Evolutionary conservation across 2,888 invertebrate species (phyloP).

Genomic region (Pelosia muscerda): DNA sequence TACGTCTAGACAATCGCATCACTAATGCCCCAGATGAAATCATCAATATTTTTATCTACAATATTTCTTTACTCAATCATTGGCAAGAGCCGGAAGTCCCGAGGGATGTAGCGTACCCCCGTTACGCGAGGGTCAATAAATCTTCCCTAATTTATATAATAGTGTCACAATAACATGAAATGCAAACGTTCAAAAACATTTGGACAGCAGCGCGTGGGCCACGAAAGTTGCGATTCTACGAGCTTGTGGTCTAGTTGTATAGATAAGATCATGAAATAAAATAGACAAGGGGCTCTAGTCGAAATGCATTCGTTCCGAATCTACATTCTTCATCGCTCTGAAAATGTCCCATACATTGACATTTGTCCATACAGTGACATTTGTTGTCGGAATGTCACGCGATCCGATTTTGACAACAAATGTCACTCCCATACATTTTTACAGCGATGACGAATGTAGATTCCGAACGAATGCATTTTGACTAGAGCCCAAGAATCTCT

Average conservation of each 20-base stretch:
- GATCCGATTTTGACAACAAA: too few relatives aligned
- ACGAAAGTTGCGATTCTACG: constrained; percentile 27
- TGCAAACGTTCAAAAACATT: constrained; percentile 73
- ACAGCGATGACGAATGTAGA: too few relatives aligned
- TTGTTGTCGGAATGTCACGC: too few relatives aligned
- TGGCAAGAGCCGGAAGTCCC: constrained; percentile 34
- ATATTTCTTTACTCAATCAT: constrained; percentile 10
- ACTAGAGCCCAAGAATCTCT: too few relatives aligned
- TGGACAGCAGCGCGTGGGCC: constrained; percentile 59
- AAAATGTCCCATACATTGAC: too few relatives aligned
- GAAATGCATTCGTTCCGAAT: too few relatives aligned
- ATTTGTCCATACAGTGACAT: too few relatives aligned
- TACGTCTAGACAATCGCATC: constrained; percentile 13
- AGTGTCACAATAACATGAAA: constrained; percentile 68
- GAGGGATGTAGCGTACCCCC: constrained; percentile 39
- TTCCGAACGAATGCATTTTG: too few relatives aligned
- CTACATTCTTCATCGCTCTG: too few relatives aligned
- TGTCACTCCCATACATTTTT: too few relatives aligned
- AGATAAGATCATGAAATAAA: too few relatives aligned
- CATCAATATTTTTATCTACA: constrained; percentile 35
- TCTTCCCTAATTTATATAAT: constrained; percentile 69
- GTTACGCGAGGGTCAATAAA: constrained; percentile 66
- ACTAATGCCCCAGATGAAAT: constrained; percentile 11
- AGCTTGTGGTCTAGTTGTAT: not conserved
- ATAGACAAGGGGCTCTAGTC: too few relatives aligned